Evolutionary conservation across 2,113 vertebrate species (phyloP).

Genomic region (Sprattus sprattus): DNA sequence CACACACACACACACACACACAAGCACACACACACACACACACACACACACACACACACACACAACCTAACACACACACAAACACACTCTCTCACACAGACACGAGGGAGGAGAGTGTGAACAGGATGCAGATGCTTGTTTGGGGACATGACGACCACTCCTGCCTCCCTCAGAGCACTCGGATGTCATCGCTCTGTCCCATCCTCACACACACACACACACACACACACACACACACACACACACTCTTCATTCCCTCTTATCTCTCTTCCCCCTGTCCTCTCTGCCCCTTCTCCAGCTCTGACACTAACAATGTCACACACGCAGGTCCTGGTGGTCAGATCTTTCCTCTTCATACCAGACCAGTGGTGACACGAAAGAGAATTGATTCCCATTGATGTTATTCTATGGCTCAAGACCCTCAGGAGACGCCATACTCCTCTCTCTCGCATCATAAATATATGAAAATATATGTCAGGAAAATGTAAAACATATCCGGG

Average conservation of each 20-base stretch:
- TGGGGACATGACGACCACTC: background rate
- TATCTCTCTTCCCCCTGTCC: background rate
- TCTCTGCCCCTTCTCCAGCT: background rate
- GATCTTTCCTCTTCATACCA: background rate
- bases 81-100: background rate
- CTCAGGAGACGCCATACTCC: background rate
- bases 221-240: no score
- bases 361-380: background rate
- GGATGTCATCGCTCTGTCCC: background rate
- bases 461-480: background rate
- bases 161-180: background rate
- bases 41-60: background rate
- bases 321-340: background rate
- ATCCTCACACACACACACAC: no score
- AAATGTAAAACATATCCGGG: background rate
- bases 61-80: background rate
- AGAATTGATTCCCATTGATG: background rate
- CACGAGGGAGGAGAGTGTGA: background rate
- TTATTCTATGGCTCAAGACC: background rate
- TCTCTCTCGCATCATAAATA: background rate
- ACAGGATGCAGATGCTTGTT: background rate
- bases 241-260: background rate
- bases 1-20: constrained; percentile 2
- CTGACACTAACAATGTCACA: background rate
- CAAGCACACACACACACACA: background rate